Base-by-base conservation (phyloP, 2,113 vertebrate species). In the Nipponia nippon region DNA sequence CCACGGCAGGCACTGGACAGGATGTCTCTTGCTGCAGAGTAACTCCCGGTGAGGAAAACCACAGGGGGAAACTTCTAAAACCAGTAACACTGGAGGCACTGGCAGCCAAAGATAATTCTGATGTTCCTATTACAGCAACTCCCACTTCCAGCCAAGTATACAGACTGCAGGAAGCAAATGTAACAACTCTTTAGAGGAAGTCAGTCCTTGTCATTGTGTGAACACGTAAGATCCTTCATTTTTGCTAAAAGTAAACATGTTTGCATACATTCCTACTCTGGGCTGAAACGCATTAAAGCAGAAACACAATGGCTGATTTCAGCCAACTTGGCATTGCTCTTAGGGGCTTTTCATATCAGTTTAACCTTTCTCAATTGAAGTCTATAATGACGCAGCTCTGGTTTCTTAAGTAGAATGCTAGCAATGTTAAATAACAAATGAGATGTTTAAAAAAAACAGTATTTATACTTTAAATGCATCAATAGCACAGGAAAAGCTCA, bases 81-180 rank as follows among this genome's bases (percentile, higher is more conserved):
- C 16, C 67, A 75, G 47, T 17, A 69, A 87, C 8, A 83, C 49
- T 22, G 56, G 34, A 75, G 10, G 78, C 71, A 90, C 23, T 16
- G 73, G 81, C 58, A 89, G 81, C 53, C 87, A 90, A 67, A 94
- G 91, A 90, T 78, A 96, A 95, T 46, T 56, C 36, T 85, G n/a
- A 42, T 46, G 70, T 67, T 94, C 13, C 53, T 38, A 36, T 36
- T 61, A 26, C 16, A 71, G 56, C 50, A 89, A 36, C 49, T 70
- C 13, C 58, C 56, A 26, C 56, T 87, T 69, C 23, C 27, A 85
- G 84, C 44, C 66, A 94, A 79, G 50, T 22, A 56, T 3, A 55
- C 15, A 23, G 2, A 16, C 63, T 18, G 34, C 30, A 83, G 69
- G 52, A 84, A 91, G 62, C 20, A 59, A 90, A 70, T 18, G 23